Conservation (phyloP, 2,888 invertebrate genomes). For the Ligdia adustata region DNA sequence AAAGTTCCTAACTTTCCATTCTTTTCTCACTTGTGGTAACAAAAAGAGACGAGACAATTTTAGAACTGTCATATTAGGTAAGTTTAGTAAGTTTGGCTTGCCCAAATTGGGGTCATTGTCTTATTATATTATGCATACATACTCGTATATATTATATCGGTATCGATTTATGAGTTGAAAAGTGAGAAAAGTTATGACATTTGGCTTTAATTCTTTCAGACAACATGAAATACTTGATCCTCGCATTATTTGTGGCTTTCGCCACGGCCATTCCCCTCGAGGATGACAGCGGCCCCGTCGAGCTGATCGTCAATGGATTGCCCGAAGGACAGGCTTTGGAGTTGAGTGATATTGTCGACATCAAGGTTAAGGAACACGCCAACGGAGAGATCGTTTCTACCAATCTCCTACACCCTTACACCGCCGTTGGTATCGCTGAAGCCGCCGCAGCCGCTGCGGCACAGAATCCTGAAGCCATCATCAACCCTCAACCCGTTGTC, state of each 20-base stretch:
- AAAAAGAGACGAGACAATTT: no score
- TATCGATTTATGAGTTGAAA: no score
- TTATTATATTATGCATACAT: no score
- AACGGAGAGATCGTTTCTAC: constrained; percentile 48
- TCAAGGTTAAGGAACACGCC: constrained; percentile 55
- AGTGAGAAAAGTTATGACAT: no score
- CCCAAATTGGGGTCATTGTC: no score
- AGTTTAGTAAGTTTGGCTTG: no score
- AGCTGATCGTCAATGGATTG: constrained; percentile 62
- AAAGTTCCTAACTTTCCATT: neutral
- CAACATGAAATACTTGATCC: constrained; percentile 62
- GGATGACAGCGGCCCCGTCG: constrained; percentile 51
- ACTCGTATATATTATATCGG: no score
- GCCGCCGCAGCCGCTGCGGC: constrained; percentile 43
- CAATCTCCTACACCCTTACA: constrained; percentile 56
- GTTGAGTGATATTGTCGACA: constrained; percentile 51
- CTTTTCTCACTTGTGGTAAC: no score
- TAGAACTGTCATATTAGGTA: no score
- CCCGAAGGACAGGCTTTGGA: constrained; percentile 59
- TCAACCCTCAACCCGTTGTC: constrained; percentile 26
- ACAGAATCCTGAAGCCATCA: constrained; percentile 16
- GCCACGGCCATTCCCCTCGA: constrained; percentile 53
- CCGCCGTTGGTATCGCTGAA: constrained; percentile 59
- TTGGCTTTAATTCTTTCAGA: no score
- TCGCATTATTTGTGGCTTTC: constrained; percentile 59